Base-by-base conservation (phyloP, 2,113 vertebrate genomes). In the Entomyzon cyanotis region DNA sequence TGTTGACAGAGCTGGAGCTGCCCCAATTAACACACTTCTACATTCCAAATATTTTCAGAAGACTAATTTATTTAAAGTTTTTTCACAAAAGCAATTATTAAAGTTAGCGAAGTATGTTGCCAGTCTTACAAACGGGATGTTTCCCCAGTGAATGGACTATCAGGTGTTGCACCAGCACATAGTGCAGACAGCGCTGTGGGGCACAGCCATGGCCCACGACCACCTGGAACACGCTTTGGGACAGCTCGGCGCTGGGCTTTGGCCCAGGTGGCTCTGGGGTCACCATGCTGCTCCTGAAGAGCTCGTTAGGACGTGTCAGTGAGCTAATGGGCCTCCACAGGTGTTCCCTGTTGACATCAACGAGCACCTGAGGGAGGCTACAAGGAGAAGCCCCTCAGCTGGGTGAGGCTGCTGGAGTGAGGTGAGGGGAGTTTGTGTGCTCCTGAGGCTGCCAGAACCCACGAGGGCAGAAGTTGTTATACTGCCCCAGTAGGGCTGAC, bases 401-500 rank as follows among this genome's bases (percentile, higher is more conserved):
- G 13, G 1, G 0, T 15, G 7, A 2, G 14, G 7, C 0, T 28
- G 63, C 2, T n/a, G n/a, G n/a, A 4, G 5, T 1, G 14, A 1
- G 2, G 3, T 16, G 39, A 46, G 22, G 16, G 3, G 23, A 4
- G n/a, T 2, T 0, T 39, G 27, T 0, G 7, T 41, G 28, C 0
- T 0, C 6, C 4, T 10, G 19, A 3, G n/a, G 5, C 2, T 64
- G 9, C 21, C 1, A 4, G 2, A 14, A 1, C 0, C 1, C 0
- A 0, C 1, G 5, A 46, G 16, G 19, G 18, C 9, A 19, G 35
- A 21, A 39, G 5, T 30, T 15, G 10, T 15, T 21, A 11, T 15
- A 2, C 31, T 68, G 33, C 17, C 6, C 4, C 33, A 28, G 9
- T 2, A 9, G 24, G n/a, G 12, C n/a, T 49, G 17, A 2, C 0